A percentile compares a stretch with the other conserved stretches of the same genome.
phyloP scores from a whole-genome alignment of 2,113 vertebrate genomes.

The Plecotus auritus region DNA sequence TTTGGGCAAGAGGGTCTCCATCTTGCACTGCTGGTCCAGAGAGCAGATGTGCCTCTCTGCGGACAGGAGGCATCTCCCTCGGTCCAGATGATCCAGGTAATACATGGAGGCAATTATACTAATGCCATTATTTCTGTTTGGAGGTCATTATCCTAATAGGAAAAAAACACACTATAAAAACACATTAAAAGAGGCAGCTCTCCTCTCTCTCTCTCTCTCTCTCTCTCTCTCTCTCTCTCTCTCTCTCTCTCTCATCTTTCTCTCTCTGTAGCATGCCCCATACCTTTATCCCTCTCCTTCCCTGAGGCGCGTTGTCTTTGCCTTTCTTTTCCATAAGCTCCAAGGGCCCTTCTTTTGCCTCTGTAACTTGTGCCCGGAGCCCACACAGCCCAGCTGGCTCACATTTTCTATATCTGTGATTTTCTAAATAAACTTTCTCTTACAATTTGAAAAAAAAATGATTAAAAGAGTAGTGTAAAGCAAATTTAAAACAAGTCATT shows the following conservation, averaged over 20 bases:
- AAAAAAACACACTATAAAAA: not conserved
- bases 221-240: too few relatives aligned
- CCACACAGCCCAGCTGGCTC: not conserved
- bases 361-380: not conserved
- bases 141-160: not conserved
- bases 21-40: conserved; percentile 81
- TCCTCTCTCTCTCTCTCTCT: too few relatives aligned
- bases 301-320: not conserved
- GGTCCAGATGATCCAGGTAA: conserved; percentile 78
- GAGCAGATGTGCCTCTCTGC: conserved; percentile 79
- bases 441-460: not conserved
- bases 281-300: not conserved
- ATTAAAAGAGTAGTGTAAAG: not conserved
- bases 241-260: not conserved
- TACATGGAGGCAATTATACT: not conserved
- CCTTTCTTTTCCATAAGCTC: not conserved
- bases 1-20: conserved; percentile 83
- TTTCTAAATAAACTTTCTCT: too few relatives aligned
- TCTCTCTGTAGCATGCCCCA: not conserved
- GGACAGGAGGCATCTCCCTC: conserved; percentile 56
- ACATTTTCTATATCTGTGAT: too few relatives aligned
- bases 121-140: not conserved
- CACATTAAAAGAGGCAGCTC: not conserved
- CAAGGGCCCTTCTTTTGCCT: not conserved
- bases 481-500: not conserved